Evolutionary conservation across 2,888 invertebrate species (phyloP), one percentile per base, ranked within the genome.

Genomic region (Drosophila pseudotakahashii): DNA sequence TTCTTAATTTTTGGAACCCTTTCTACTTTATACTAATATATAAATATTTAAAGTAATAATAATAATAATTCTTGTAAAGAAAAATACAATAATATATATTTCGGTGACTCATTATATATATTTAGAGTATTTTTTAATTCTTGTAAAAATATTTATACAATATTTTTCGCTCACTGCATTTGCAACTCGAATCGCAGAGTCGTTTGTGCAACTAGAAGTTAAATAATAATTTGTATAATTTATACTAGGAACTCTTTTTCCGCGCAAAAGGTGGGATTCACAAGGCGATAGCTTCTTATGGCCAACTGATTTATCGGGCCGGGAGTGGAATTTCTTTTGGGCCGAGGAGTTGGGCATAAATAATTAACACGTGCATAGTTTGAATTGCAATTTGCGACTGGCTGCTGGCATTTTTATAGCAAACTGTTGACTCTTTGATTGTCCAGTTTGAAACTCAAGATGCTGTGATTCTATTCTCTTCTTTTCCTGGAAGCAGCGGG

Each of bases 161-260:
- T 19, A 0, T 16, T 39, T 45, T 10, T n/a, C 7, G 3, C 26
- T n/a, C 44, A 14, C 61, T 54, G 41, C 19, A 14, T 5, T 7
- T 5, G 13, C 23, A n/a, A 16, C 37, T 26, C 53, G 32, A 47
- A 66, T 45, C 34, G 14, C 45, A 54, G 10, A 32, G 36, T 30
- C 41, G 39, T 19, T 37, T 36, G 36, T 48, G n/a, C 60, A 53
- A 57, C 61, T 54, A 54, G 57, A 53, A 68, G 53, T 74, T 75
- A 77, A 82, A 82, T 81, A 85, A 85, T 84, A 85, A 85, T 87
- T 87, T 82, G 79, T 87, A 77, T 85, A 87, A 87, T 87, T 85
- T 85, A 84, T 72, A 52, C 74, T 44, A 60, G 64, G 74, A 79
- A 76, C 71, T 75, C 47, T 67, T 50, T 62, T 36, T 7, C 19